Evolutionary conservation across 2,888 invertebrate genomes (phyloP), one percentile per base, ranked within the genome.

Genomic region (Drosophila nr. perissopoda): DNA sequence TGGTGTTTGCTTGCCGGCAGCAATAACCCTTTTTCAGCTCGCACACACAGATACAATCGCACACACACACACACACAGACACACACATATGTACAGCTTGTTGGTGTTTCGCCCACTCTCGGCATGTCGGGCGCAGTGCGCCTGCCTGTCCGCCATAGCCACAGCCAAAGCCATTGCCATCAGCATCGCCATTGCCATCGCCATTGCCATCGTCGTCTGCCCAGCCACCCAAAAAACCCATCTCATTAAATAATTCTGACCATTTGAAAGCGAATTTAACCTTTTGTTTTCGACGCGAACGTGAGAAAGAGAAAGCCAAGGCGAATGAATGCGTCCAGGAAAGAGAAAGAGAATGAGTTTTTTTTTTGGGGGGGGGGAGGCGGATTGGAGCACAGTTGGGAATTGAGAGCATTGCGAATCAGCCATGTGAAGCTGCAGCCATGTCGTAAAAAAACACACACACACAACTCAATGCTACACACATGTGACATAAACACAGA

Each of bases 191-290:
- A 27, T 5, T 51, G 29, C 29, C 49, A 31, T 25, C 11, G 51
- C 27, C 57, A 36, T 25, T 7, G 52, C 21, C 74, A 38, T 42
- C 33, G 49, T 25, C 69, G 53, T 45, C 52, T 45, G 70, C 63
- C 64, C 76, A 69, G 78, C 73, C 74, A 72, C 76, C 77, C 60
- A 36, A 67, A 76, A 65, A 83, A 76, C 84, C 79, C 87, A 83
- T 78, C 89, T 90, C 90, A 84, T 87, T 83, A 86, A 89, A 83
- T 86, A 86, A 85, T 91, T 91, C 92, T 91, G 91, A 91, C 91
- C 91, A 91, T 87, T 91, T 91, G 91, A 91, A 91, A 91, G 90
- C 91, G 87, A 90, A 91, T 86, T 91, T 89, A 91, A 91, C 91
- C 91, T 91, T 90, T 91, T 90, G 89, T 90, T 90, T 87, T 85